These are phyloP conservation scores for Drosophila suzukii DNA, from an alignment of 1,140 invertebrate genomes.

Conservation along the genomic window DNA sequence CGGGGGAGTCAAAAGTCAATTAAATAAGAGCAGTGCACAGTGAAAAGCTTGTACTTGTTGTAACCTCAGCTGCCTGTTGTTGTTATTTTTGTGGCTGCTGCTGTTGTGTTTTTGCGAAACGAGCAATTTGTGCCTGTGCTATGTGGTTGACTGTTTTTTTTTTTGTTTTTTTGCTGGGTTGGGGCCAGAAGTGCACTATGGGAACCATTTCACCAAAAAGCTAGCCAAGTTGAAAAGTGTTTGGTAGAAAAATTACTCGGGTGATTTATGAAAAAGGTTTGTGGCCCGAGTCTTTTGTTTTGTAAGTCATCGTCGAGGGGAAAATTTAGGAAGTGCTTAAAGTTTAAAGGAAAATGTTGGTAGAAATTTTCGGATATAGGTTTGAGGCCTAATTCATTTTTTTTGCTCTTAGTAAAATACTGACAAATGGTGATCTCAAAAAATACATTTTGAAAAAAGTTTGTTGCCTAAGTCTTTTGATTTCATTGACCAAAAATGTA, in stretches of 20 bases:
- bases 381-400: slow-evolving; percentile 42
- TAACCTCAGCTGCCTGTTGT: slow-evolving; percentile 32
- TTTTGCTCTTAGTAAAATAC: not conserved
- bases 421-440: not conserved
- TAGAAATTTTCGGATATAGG: slow-evolving; percentile 1
- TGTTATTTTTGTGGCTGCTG: slow-evolving; percentile 25
- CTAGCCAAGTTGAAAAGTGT: slow-evolving; percentile 39
- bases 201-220: slow-evolving; percentile 73
- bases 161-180: slow-evolving; percentile 18
- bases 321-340: slow-evolving; percentile 5
- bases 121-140: slow-evolving; percentile 73
- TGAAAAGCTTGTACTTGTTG: slow-evolving; percentile 76
- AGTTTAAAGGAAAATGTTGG: not conserved
- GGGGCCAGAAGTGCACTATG: slow-evolving; percentile 61
- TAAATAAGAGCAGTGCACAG: slow-evolving; percentile 81
- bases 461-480: slow-evolving; percentile 69
- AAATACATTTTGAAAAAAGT: slow-evolving; percentile 3
- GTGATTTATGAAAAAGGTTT: slow-evolving; percentile 71
- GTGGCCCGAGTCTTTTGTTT: slow-evolving; percentile 14
- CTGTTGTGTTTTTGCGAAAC: slow-evolving; percentile 60
- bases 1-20: slow-evolving; percentile 82
- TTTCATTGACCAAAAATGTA: slow-evolving; percentile 2
- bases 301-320: slow-evolving; percentile 3
- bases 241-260: slow-evolving; percentile 41
- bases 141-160: slow-evolving; percentile 50